A percentile compares a stretch with the other conserved stretches of the same genome.
phyloP scores from a whole-genome alignment of 2,888 invertebrate species.

The Leptopterna dolabrata region DNA sequence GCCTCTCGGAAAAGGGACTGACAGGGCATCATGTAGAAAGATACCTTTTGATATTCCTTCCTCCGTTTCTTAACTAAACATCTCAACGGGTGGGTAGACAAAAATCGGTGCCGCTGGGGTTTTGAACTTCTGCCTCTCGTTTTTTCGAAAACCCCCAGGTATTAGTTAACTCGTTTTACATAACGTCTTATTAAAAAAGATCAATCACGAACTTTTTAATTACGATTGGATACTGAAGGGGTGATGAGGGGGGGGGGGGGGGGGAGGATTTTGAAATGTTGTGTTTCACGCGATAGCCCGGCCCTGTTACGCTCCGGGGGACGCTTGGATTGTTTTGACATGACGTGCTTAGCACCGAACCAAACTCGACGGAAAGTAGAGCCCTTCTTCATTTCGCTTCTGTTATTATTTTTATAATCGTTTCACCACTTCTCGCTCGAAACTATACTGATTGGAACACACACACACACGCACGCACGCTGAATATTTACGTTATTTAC shows the following conservation, averaged over 20 bases:
- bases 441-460: background rate
- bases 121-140: background rate
- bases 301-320: background rate
- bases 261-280: background rate
- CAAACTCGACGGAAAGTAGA: slow-evolving; percentile 9
- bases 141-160: background rate
- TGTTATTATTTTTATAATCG: background rate
- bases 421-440: background rate
- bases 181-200: slow-evolving; percentile 50
- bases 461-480: too few species aligned
- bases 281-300: slow-evolving; percentile 36
- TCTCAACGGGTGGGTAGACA: background rate
- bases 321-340: slow-evolving; percentile 30
- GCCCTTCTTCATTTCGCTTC: background rate
- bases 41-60: slow-evolving; percentile 2
- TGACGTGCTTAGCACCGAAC: slow-evolving; percentile 25
- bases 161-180: slow-evolving; percentile 46
- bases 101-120: slow-evolving; percentile 17
- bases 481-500: too few species aligned
- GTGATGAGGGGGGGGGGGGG: background rate
- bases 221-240: background rate
- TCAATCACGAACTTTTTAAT: slow-evolving; percentile 51
- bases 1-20: background rate
- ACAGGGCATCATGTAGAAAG: slow-evolving; percentile 38
- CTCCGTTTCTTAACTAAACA: background rate